Base-by-base conservation (phyloP, 2,113 vertebrate species). In the Neolamprologus hecqui region DNA sequence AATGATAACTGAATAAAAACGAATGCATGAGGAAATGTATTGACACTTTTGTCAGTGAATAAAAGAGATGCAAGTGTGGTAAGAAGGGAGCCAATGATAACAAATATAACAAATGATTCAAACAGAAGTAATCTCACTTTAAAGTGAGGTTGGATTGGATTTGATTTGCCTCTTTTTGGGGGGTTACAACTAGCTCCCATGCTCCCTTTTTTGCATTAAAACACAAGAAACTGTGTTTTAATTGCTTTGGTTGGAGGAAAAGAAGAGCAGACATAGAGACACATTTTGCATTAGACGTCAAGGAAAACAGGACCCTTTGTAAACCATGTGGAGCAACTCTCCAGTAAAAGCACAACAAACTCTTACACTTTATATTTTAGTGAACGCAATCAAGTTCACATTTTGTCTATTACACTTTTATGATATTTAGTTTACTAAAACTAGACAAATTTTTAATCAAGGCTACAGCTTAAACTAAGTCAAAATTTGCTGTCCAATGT, bases 201-300 rank as follows among this genome's bases (percentile, higher is more conserved):
- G 58, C 58, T 1, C 58, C 58, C 58, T 63, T 63, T n/a, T 63
- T 1, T 1, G 0, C 58, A 63, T 63, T 35, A 35, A 35, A 63
- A 12, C 2, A 11, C 17, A n/a, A 35, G 31, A 35, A 63, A 63
- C 0, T 0, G 2, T n/a, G 45, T 47, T 47, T 4, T 47, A 6
- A 63, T 35, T 35, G 58, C 58, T 63, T n/a, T 7, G 58, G 31
- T 63, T 63, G 58, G 31, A 63, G 58, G 58, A n/a, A 35, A 63
- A 35, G 9, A 63, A 63, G 58, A 63, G 58, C 58, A 63, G 58
- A 35, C 58, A 35, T 12, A n/a, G 58, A 63, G 1, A 63, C 17
- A 35, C 31, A 63, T 35, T 63, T 63, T 35, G 58, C 58, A 63
- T 63, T 63, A 2, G 0, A 5, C 0, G 17, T 63, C 58, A 35